Conservation (phyloP, 2,797 vertebrate species). For the Neostethus bicornis region DNA sequence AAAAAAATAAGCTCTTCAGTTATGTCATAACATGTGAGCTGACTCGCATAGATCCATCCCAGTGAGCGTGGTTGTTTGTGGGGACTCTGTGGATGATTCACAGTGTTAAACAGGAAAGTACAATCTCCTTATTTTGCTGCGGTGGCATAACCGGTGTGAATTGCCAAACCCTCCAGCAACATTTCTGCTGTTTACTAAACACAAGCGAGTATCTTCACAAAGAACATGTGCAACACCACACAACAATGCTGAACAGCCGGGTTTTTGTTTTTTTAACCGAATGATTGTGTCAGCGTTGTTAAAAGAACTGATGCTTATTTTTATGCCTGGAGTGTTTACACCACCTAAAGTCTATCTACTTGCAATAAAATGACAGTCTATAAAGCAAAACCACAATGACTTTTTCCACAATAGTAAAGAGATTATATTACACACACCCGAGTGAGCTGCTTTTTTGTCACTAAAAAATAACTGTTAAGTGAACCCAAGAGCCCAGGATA, state of each 20-base stretch:
- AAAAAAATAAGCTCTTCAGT: constrained; percentile 39
- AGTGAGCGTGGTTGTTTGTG: not conserved
- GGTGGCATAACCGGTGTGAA: constrained; percentile 10
- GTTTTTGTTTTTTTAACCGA: not conserved
- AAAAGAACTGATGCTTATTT: not conserved
- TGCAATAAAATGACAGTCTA: not conserved
- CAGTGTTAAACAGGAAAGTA: constrained; percentile 2
- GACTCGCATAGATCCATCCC: constrained; percentile 20
- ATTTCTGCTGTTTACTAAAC: constrained; percentile 9
- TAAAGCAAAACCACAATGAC: not conserved
- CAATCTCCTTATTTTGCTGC: not conserved
- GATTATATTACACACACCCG: too few relatives aligned
- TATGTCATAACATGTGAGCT: constrained; percentile 27
- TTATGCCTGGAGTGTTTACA: not conserved
- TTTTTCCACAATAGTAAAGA: not conserved
- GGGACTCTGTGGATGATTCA: constrained; percentile 25
- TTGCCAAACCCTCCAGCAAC: constrained; percentile 3
- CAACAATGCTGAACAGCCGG: not conserved
- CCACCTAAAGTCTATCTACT: not conserved
- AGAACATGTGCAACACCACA: not conserved
- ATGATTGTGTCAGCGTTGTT: not conserved
- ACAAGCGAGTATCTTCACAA: not conserved
- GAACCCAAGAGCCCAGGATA: too few relatives aligned
- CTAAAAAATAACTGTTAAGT: too few relatives aligned
- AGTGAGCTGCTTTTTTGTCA: too few relatives aligned